Evolutionary conservation across 2,113 vertebrate species (phyloP), one percentile per base, ranked within the genome.

Genomic region (Tupaia tana): DNA sequence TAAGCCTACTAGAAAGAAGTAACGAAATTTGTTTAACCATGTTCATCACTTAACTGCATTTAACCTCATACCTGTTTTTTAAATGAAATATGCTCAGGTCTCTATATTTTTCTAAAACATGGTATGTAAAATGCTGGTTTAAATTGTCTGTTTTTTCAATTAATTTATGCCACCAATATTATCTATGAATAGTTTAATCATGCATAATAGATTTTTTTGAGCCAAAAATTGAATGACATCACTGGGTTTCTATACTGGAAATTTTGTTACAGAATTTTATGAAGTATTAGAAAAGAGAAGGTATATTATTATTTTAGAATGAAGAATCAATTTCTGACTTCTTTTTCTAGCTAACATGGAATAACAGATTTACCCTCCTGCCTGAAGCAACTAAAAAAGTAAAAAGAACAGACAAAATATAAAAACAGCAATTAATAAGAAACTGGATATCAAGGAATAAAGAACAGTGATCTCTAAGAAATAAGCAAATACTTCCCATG

Each of bases 171-270:
- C 29, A n/a, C 66, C 67, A 27, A 19, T 82, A 43, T 61, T 10
- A 14, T 94, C 24, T 82, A 54, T 58, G 43, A 92, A 59, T 70
- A 11, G 86, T 75, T 95, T 90, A 82, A 56, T 84, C 67, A 88
- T 34, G 81, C 63, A 6, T 79, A 43, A 43, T 43, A 43, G 43
- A 43, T 43, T 80, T 94, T 70, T 71, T 25, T 69, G 19, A 67
- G 6, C 24, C 69, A 61, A 85, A 96, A 82, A 25, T 52, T 52
- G 86, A 71, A 63, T 84, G 31, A 59, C 58, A 69, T 74, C 29
- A 66, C 58, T 73, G 73, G 79, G 54, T 93, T 95, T 91, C 10
- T 84, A 6, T 87, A 73, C 12, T 77, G 7, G n/a, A 86, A 71
- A 71, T 56, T 92, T 79, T 20, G 74, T 91, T 52, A 63, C 25